Base-by-base conservation (phyloP, 2,797 vertebrate species). In the Molothrus ater region DNA sequence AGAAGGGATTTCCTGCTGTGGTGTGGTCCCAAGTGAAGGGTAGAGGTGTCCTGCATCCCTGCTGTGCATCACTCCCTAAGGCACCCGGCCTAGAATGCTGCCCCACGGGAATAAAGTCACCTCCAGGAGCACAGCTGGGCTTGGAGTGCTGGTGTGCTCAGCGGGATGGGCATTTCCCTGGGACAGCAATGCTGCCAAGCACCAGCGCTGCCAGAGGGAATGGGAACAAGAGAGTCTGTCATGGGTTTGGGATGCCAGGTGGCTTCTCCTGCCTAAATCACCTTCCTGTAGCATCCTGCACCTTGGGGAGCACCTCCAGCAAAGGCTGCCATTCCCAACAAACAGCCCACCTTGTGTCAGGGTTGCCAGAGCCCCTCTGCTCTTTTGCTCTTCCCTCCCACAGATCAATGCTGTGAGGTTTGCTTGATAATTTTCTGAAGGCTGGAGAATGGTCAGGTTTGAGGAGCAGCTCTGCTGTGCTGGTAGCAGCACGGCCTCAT, bases 161-260 rank as follows among this genome's bases (percentile, higher is more conserved):
- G 59, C 1, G 4, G 34, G 13, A 32, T 40, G 50, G 43, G 31
- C 47, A 83, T 65, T 72, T n/a, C 10, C 22, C 25, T 61, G 10
- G 61, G 24, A 19, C 53, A 71, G 10, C 26, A 53, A 5, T 34
- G 18, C 29, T 74, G 47, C 43, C 51, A 65, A 57, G 56, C 8
- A 22, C 45, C 6, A 3, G 38, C 0, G 0, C 40, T 65, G 24
- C 31, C 4, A 6, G 21, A 63, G 15, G 16, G 34, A 57, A 3
- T 13, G 45, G 29, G 14, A 64, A 13, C 26, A 21, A 70, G 65
- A 10, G 5, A 2, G 2, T 59, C 11, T 48, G 31, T 43, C 48
- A 36, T 24, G 48, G 32, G 10, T 20, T 53, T 6, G 7, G 60
- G 38, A 12, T 45, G 20, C n/a, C 28, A 18, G 21, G 22, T 54